Conservation (phyloP, 2,797 vertebrate genomes). For the Schizopygopsis malacanthus region DNA sequence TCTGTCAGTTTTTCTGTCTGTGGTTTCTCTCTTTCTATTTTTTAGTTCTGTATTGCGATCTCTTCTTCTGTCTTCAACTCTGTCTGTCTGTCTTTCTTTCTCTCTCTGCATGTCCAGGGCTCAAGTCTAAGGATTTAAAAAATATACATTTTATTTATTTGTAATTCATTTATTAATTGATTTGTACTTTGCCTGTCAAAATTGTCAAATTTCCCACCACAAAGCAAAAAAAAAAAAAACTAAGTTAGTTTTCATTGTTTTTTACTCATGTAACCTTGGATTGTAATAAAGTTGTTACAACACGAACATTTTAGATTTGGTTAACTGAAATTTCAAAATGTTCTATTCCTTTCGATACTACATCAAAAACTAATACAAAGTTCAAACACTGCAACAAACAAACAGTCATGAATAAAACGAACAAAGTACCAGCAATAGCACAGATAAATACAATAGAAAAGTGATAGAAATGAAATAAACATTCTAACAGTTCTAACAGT, state of each 20-base stretch:
- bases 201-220: not conserved
- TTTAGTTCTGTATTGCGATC: not conserved
- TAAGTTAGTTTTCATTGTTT: not conserved
- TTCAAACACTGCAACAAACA: not conserved
- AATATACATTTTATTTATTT: no score
- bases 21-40: not conserved
- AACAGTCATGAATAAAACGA: not conserved
- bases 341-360: not conserved
- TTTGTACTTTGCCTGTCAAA: not conserved
- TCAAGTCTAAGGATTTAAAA: not conserved
- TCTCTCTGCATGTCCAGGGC: conserved; percentile 1
- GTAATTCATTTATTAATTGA: not conserved
- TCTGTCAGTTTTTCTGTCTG: conserved; percentile 16
- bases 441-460: not conserved
- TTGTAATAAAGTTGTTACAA: not conserved
- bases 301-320: not conserved
- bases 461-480: not conserved
- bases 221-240: not conserved
- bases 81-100: not conserved
- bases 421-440: not conserved
- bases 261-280: not conserved
- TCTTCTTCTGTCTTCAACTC: not conserved
- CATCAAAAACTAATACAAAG: not conserved
- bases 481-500: not conserved
- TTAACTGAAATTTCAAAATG: not conserved